phyloP scores from a whole-genome alignment of 2,888 invertebrate genomes.

The Drosophila austrosaltans region DNA sequence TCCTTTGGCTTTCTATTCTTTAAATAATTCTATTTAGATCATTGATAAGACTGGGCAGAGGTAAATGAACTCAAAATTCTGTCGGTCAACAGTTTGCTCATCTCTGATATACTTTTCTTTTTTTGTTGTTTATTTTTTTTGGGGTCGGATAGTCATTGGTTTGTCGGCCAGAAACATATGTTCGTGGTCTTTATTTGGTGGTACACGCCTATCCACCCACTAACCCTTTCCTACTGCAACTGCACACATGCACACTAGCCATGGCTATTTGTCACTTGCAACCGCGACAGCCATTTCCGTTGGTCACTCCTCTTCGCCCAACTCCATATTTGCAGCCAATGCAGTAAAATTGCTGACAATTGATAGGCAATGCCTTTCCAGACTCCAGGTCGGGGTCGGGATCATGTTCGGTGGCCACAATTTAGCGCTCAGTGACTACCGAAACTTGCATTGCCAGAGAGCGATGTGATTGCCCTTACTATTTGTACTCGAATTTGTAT shows the following conservation, averaged over 20 bases:
- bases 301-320: slow-evolving; percentile 41
- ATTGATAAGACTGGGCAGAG: not conserved
- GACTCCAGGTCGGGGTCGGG: slow-evolving; percentile 11
- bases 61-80: no score
- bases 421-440: slow-evolving; percentile 63
- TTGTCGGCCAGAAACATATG: slow-evolving; percentile 78
- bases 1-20: no score
- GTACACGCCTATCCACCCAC: slow-evolving; percentile 48
- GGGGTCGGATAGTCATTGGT: slow-evolving; percentile 19
- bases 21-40: no score
- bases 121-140: not conserved
- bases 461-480: slow-evolving; percentile 34
- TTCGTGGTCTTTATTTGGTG: slow-evolving; percentile 81
- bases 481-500: slow-evolving; percentile 19
- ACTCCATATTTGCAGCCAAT: slow-evolving; percentile 39
- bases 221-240: not conserved
- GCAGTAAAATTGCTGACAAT: slow-evolving; percentile 63
- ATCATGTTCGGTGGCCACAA: slow-evolving; percentile 53
- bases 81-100: not conserved
- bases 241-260: slow-evolving; percentile 26
- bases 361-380: slow-evolving; percentile 53
- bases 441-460: slow-evolving; percentile 52
- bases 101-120: not conserved
- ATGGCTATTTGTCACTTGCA: slow-evolving; percentile 79
- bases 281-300: slow-evolving; percentile 68